Evolutionary conservation across 2,797 vertebrate genomes (phyloP).

Genomic region (Mormyrops boulengeri): DNA sequence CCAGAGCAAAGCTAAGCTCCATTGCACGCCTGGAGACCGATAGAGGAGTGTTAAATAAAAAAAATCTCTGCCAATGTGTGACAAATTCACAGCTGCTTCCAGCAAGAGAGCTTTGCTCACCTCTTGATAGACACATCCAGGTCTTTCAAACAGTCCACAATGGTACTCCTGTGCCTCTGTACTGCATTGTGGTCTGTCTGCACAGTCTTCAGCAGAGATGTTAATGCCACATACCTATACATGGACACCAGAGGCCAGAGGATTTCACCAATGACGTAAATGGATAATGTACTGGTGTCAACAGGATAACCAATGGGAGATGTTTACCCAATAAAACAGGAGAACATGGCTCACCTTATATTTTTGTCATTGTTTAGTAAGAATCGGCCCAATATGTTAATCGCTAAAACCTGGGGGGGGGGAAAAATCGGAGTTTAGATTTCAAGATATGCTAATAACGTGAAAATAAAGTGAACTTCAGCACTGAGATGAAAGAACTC

Average conservation of each 20-base stretch:
- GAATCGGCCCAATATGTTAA: constrained; percentile 98
- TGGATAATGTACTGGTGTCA: not conserved
- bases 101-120: constrained; percentile 49
- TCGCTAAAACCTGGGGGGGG: constrained; percentile 84
- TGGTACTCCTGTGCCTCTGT: constrained; percentile 95
- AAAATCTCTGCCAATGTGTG: not conserved
- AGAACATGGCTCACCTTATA: constrained; percentile 69
- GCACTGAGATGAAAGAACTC: constrained; percentile 45
- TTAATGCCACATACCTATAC: constrained; percentile 92
- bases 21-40: constrained; percentile 79
- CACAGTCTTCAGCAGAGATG: constrained; percentile 95
- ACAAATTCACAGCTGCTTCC: not conserved
- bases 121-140: constrained; percentile 98
- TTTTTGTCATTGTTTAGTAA: constrained; percentile 99
- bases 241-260: not conserved
- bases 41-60: constrained; percentile 10
- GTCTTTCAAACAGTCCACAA: constrained; percentile 98
- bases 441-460: not conserved
- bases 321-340: not conserved
- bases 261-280: not conserved
- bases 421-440: not conserved
- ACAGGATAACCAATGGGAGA: not conserved
- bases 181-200: constrained; percentile 99
- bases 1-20: constrained; percentile 97
- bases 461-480: not conserved